Percentiles rank a stretch among this genome's conserved stretches.
Conservation (phyloP, 2,113 vertebrate genomes). For the Columbina picui region DNA sequence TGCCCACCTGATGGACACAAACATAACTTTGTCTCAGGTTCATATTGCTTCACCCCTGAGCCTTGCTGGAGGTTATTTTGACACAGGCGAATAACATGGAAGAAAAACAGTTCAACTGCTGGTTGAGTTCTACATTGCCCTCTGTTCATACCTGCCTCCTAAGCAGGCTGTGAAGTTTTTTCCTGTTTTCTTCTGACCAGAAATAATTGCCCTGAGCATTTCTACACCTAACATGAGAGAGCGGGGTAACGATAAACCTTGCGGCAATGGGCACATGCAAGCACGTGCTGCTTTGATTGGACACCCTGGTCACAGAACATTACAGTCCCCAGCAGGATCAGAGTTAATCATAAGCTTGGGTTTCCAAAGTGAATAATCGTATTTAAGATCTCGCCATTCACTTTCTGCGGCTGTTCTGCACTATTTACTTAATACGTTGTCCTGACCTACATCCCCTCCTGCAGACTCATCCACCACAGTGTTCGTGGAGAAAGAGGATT, state of each 20-base stretch:
- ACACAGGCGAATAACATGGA: background rate
- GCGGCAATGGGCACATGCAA: background rate
- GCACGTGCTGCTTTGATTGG: background rate
- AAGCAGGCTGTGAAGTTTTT: background rate
- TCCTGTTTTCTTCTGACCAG: background rate
- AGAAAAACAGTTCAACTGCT: background rate
- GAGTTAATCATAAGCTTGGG: conserved; percentile 47
- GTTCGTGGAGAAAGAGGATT: conserved; percentile 26
- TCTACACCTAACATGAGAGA: background rate
- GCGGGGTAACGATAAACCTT: background rate
- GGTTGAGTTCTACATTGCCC: background rate
- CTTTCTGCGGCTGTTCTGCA: conserved; percentile 43
- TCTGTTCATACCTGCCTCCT: background rate
- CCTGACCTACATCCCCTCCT: conserved; percentile 60
- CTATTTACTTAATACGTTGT: conserved; percentile 50
- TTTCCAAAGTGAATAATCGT: conserved; percentile 64
- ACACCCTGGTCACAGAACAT: background rate
- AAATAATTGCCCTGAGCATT: background rate
- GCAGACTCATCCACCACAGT: conserved; percentile 18
- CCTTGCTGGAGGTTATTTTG: background rate
- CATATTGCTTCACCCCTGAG: background rate
- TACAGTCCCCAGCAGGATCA: background rate
- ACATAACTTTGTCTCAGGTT: background rate
- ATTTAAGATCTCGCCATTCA: conserved; percentile 54
- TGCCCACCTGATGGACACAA: background rate